phyloP scores from a whole-genome alignment of 2,113 vertebrate genomes.

The Daboia siamensis region DNA sequence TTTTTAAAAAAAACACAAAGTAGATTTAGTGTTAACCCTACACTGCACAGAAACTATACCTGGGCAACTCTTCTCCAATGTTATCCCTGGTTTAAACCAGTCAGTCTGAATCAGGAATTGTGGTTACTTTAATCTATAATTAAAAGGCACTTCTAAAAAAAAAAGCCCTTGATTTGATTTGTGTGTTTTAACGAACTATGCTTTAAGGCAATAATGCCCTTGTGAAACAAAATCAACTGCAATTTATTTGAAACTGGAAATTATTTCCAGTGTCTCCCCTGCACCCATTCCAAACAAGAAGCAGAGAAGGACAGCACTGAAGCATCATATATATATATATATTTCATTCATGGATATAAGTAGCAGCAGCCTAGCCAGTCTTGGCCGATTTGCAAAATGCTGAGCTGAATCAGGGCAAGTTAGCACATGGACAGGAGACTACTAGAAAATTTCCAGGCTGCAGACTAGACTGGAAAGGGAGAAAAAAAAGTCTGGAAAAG shows the following conservation, averaged over 20 bases:
- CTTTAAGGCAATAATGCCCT: neutral
- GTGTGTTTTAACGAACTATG: neutral
- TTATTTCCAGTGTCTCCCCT: neutral
- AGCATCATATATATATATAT: neutral
- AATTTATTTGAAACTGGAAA: neutral
- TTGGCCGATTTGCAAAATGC: neutral
- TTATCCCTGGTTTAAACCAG: neutral
- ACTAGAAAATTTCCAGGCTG: neutral
- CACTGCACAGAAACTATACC: neutral
- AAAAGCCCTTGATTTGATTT: neutral
- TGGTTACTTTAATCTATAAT: neutral
- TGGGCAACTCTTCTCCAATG: neutral
- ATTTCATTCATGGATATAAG: neutral
- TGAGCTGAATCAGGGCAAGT: neutral
- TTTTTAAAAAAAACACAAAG: neutral
- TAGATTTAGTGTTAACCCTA: neutral
- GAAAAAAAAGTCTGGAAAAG: neutral
- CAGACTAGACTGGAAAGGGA: neutral
- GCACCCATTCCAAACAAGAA: neutral
- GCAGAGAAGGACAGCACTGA: neutral
- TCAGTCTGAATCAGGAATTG: neutral
- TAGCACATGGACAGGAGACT: neutral
- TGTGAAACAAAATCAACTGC: neutral
- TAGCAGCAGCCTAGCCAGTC: neutral
- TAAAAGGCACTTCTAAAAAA: neutral